Evolutionary conservation across 2,888 invertebrate genomes (phyloP), one percentile per base, ranked within the genome.

Genomic region (Philonicus albiceps): DNA sequence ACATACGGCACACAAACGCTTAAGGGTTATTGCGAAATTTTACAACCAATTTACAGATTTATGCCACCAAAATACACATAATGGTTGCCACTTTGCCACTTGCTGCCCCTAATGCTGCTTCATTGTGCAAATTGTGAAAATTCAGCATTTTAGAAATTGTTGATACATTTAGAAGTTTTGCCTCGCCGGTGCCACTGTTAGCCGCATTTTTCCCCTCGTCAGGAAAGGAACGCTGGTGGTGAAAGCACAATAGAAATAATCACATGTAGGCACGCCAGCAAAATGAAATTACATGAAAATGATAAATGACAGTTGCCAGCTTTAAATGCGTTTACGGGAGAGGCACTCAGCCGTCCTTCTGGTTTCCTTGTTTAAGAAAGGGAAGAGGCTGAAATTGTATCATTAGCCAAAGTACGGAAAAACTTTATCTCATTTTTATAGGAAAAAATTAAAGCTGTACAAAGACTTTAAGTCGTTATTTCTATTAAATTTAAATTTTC

Each of bases 201-300:
- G 16, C n/a, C n/a, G 19, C n/a, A 64, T n/a, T n/a, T 22, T 64
- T 64, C 19, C n/a, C 30, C 53, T 37, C 49, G n/a, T n/a, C 49
- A n/a, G 80, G 34, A 27, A 80, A 7, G 64, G 8, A 22, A 8
- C 22, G 2, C 22, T 27, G 19, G 64, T 64, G 64, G 22, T 64
- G 64, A 27, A 27, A 64, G 27, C 64, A 64, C 64, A 64, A 64
- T 64, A 64, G 27, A 64, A 64, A 64, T 80, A 53, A 80, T 80
- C 49, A 80, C 80, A 53, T 80, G 80, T 80, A 80, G 53, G 53
- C 80, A 80, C 8, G 64, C 27, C 64, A 64, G 27, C 80, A 16
- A 80, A 80, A 80, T 80, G 80, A 80, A 53, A 80, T 80, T 80
- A 80, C 53, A 80, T 31, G 80, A 80, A 80, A 80, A 80, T 80